Evolutionary conservation across 2,797 vertebrate genomes (phyloP).

Genomic region (Ateles fusciceps): DNA sequence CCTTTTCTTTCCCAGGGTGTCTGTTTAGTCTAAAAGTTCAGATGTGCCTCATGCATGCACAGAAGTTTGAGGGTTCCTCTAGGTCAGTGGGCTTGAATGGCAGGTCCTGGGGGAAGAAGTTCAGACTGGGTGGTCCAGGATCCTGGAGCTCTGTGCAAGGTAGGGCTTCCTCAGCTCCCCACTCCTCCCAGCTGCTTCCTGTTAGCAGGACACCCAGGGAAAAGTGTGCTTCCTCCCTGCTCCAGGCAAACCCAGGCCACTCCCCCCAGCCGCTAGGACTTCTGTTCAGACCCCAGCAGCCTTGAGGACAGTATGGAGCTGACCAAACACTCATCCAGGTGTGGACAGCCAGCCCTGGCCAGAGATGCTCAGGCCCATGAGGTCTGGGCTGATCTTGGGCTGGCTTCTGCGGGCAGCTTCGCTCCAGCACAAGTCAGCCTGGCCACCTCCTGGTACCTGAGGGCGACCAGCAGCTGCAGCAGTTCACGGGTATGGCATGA

Average conservation of each 20-base stretch:
- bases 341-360: too few species aligned
- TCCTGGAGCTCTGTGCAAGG: neutral
- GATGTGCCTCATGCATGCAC: neutral
- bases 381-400: neutral
- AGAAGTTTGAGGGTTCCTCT: neutral
- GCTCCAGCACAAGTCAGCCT: neutral
- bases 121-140: neutral
- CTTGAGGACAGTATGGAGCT: neutral
- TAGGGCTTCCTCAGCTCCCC: neutral
- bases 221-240: neutral
- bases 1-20: neutral
- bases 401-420: neutral
- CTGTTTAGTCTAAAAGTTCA: neutral
- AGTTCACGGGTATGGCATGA: neutral
- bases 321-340: neutral
- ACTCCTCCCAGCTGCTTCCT: conserved; percentile 27
- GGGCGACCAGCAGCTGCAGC: neutral
- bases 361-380: neutral
- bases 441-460: neutral
- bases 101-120: neutral
- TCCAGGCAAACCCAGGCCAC: neutral
- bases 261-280: neutral
- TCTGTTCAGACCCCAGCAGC: neutral
- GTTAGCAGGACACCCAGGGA: neutral
- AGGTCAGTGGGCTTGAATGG: neutral